Percentiles rank a stretch among this genome's conserved stretches.
Conservation (phyloP, 2,113 vertebrate genomes). For the Dasypus novemcinctus region DNA sequence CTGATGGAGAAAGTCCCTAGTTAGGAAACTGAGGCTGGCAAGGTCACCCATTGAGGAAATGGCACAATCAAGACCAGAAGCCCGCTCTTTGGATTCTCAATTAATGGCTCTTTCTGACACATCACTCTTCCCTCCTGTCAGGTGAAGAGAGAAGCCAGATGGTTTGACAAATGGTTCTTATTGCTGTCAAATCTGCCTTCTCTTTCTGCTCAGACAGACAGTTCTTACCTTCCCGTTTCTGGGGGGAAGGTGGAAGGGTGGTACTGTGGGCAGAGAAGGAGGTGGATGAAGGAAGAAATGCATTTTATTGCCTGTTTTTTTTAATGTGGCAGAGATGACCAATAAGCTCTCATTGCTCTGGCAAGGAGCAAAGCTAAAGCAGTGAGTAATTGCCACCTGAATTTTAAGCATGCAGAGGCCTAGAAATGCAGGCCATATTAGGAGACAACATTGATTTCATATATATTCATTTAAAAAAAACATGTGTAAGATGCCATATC, state of each 20-base stretch:
- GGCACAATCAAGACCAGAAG: neutral
- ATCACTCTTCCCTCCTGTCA: conserved; percentile 66
- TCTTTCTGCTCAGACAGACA: neutral
- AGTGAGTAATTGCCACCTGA: conserved; percentile 65
- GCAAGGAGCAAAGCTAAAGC: conserved; percentile 47
- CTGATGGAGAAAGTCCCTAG: neutral
- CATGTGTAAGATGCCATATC: conserved; percentile 81
- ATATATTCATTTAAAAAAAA: conserved; percentile 78
- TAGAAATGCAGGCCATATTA: conserved; percentile 66
- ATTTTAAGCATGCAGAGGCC: conserved; percentile 59
- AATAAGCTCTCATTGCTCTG: conserved; percentile 7
- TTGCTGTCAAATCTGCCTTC: conserved; percentile 71
- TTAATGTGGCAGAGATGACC: neutral
- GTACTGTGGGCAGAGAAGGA: neutral
- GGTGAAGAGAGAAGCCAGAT: conserved; percentile 71
- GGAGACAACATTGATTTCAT: conserved; percentile 80
- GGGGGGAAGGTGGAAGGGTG: neutral
- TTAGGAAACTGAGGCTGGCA: neutral
- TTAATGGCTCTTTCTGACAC: conserved; percentile 54
- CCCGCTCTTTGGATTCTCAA: neutral
- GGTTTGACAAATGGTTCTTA: conserved; percentile 71
- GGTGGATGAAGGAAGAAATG: neutral
- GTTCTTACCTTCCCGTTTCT: conserved; percentile 42
- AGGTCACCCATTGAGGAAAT: neutral
- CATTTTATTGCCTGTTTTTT: neutral